phyloP scores from a whole-genome alignment of 1,140 invertebrate species.

The Euura lappo region DNA sequence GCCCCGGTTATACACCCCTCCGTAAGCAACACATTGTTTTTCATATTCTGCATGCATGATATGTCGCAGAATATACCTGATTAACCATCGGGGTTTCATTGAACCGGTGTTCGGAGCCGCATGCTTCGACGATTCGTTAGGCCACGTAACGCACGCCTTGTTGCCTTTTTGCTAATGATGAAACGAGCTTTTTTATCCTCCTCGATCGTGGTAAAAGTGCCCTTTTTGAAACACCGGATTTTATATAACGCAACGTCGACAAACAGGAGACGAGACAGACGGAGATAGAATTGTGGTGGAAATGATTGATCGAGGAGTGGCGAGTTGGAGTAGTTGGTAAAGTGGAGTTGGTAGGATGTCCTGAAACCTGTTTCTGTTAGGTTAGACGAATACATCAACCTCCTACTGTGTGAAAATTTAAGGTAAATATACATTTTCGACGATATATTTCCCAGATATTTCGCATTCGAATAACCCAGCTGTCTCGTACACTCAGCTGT shows the following conservation, averaged over 20 bases:
- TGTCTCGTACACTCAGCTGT: too few relatives aligned
- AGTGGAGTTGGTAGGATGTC: conserved; percentile 15
- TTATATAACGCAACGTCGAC: too few relatives aligned
- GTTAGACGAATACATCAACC: not conserved
- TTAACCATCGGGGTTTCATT: conserved; percentile 37
- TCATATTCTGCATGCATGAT: conserved; percentile 1
- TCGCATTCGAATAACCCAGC: too few relatives aligned
- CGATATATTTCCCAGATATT: too few relatives aligned
- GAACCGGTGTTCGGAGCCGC: conserved; percentile 31
- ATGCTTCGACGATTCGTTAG: conserved; percentile 41
- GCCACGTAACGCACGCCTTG: not conserved
- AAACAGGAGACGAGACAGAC: not conserved
- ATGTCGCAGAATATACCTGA: conserved; percentile 33
- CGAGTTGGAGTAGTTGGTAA: conserved; percentile 16
- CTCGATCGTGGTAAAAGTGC: too few relatives aligned
- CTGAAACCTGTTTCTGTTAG: not conserved
- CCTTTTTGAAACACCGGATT: too few relatives aligned
- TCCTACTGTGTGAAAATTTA: not conserved
- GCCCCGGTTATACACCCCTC: not conserved
- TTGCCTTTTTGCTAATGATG: not conserved
- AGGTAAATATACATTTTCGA: not conserved
- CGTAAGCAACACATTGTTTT: not conserved
- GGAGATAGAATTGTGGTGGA: conserved; percentile 6
- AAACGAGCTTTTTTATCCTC: too few relatives aligned
- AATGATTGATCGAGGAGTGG: conserved; percentile 19